phyloP scores from a whole-genome alignment of 2,888 invertebrate species.

The Marronus borbonicus region DNA sequence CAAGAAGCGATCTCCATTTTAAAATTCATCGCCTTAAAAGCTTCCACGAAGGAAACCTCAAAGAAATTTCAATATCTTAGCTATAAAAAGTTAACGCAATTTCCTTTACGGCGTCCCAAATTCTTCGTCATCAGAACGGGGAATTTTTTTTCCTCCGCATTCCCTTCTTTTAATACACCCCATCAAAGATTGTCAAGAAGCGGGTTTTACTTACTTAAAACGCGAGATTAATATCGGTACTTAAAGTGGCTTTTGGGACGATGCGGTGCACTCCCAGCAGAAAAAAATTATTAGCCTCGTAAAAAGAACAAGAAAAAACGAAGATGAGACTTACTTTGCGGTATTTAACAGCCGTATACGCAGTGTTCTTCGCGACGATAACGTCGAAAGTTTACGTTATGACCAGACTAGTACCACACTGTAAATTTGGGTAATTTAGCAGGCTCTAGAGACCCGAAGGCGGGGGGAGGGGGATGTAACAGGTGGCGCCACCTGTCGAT shows the following conservation, averaged over 20 bases:
- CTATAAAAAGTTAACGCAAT: constrained; percentile 24
- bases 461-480: constrained; percentile 15
- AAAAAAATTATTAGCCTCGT: constrained; percentile 4
- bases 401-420: not conserved
- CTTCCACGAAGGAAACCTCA: not conserved
- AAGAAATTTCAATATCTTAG: constrained; percentile 21
- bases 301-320: constrained; percentile 1
- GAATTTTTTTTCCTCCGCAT: not conserved
- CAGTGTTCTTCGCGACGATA: not conserved
- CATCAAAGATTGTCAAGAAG: constrained; percentile 19
- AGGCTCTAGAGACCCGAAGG: not conserved
- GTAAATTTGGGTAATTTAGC: constrained; percentile 14
- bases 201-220: constrained; percentile 21
- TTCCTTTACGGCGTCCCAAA: constrained; percentile 28
- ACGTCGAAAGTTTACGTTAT: constrained; percentile 21
- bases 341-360: not conserved
- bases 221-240: constrained; percentile 26
- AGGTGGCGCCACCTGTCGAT: constrained; percentile 35
- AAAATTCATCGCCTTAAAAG: not conserved
- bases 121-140: not conserved
- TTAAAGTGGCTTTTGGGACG: constrained; percentile 2
- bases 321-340: not conserved
- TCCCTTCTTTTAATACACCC: constrained; percentile 1
- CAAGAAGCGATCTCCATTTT: not conserved
- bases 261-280: not conserved